Base-by-base conservation (phyloP, 2,888 invertebrate genomes). In the Hyles lineata region DNA sequence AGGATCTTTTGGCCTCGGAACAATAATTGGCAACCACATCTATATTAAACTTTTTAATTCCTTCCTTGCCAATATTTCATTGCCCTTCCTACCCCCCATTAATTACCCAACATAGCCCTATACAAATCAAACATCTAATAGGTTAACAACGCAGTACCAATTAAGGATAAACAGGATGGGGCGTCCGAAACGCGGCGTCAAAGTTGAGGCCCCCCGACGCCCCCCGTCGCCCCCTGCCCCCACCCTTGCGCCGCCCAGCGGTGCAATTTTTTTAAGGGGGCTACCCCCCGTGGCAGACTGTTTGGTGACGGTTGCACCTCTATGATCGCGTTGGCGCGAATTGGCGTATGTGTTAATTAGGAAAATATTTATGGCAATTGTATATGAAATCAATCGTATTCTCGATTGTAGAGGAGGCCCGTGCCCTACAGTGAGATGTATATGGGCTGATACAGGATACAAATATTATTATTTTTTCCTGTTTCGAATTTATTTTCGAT, bases 301-400 rank as follows among this genome's bases (percentile, higher is more conserved):
- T 90, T 89, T 90, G 92, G 93, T 93, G 94, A 92, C 92, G 92
- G 86, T 90, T 92, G 93, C 92, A 93, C 87, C 89, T 87, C 84
- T 88, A 72, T 85, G 82, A 76, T 85, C 0, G 0, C 70, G 19
- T 0, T 21, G 21, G 1, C 19, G 58, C 11, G 78, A n/a, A 86
- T 82, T 90, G 92, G 87, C 74, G 55, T 35, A 43, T 79, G 72
- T 3, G 8, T 19, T 55, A n/a, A 55, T 2, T 25, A 25, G 7
- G 52, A 0, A 1, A n/a, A 70, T 72, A 62, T 71, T 72, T 29
- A 29, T 29, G 3, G 29, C 29, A 29, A 29, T 29, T 29, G 29
- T 29, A 3, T 29, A 29, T 29, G 29, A 29, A 29, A n/a, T n/a
- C n/a, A n/a, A n/a, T n/a, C n/a, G n/a, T n/a, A n/a, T n/a, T n/a